phyloP scores from a whole-genome alignment of 2,888 invertebrate species.

The Nomada ferruginata region DNA sequence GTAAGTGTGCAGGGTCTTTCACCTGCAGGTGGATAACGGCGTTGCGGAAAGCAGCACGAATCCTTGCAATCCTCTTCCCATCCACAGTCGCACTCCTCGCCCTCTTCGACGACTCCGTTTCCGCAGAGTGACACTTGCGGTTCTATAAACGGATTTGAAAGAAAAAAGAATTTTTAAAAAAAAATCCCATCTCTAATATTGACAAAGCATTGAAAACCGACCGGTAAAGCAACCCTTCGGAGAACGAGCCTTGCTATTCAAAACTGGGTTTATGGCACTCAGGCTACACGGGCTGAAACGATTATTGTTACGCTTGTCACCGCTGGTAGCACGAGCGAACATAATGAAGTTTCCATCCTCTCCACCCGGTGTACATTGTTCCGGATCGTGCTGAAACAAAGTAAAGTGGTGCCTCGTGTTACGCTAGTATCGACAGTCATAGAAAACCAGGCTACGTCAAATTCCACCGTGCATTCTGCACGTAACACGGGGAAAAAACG shows the following conservation, averaged over 20 bases:
- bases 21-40: slow-evolving; percentile 90
- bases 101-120: slow-evolving; percentile 98
- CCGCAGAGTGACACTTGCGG: slow-evolving; percentile 98
- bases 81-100: slow-evolving; percentile 99
- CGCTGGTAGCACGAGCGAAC: slow-evolving; percentile 99
- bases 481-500: slow-evolving; percentile 3
- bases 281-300: slow-evolving; percentile 96
- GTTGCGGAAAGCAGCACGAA: slow-evolving; percentile 96
- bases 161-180: not conserved
- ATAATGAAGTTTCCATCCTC: slow-evolving; percentile 99
- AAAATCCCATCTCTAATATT: no score
- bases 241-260: slow-evolving; percentile 95
- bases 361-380: slow-evolving; percentile 96
- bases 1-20: slow-evolving; percentile 95
- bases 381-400: slow-evolving; percentile 94
- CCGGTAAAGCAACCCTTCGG: slow-evolving; percentile 96
- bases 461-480: not conserved
- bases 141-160: slow-evolving; percentile 86
- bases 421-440: slow-evolving; percentile 55
- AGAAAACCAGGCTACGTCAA: slow-evolving; percentile 23
- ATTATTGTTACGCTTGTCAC: slow-evolving; percentile 99
- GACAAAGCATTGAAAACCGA: slow-evolving; percentile 82
- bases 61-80: slow-evolving; percentile 98
- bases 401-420: slow-evolving; percentile 43
- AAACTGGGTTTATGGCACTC: slow-evolving; percentile 95